phyloP scores from a whole-genome alignment of 2,113 vertebrate species.

The Egretta garzetta region DNA sequence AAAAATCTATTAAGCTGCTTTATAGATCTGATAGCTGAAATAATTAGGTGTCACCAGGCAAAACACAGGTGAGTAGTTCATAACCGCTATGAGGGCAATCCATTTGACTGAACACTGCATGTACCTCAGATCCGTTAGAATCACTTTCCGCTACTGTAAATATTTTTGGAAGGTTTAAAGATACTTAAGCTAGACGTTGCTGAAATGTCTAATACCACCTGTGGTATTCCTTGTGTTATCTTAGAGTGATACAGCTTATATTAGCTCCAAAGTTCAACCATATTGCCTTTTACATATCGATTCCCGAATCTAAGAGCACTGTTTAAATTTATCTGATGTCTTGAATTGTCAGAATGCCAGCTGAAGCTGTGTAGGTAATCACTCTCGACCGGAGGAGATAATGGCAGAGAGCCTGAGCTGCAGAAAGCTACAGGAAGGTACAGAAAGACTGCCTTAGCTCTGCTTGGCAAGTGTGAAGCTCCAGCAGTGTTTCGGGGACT shows the following conservation, averaged over 20 bases:
- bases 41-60: neutral
- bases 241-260: neutral
- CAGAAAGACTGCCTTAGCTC: neutral
- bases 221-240: neutral
- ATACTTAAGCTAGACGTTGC: neutral
- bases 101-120: neutral
- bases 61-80: neutral
- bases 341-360: neutral
- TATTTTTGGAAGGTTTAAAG: neutral
- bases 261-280: neutral
- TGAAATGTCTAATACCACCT: neutral
- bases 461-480: neutral
- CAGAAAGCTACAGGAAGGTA: neutral
- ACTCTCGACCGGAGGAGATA: neutral
- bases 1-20: neutral
- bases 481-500: neutral
- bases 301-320: neutral
- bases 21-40: neutral
- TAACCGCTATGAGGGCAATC: rapidly evolving
- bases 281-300: neutral
- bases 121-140: neutral
- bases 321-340: neutral
- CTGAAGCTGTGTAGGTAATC: neutral
- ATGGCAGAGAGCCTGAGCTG: neutral
- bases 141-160: neutral